Evolutionary conservation across 1,140 invertebrate species (phyloP).

Genomic region (Bradynema listronoti): DNA sequence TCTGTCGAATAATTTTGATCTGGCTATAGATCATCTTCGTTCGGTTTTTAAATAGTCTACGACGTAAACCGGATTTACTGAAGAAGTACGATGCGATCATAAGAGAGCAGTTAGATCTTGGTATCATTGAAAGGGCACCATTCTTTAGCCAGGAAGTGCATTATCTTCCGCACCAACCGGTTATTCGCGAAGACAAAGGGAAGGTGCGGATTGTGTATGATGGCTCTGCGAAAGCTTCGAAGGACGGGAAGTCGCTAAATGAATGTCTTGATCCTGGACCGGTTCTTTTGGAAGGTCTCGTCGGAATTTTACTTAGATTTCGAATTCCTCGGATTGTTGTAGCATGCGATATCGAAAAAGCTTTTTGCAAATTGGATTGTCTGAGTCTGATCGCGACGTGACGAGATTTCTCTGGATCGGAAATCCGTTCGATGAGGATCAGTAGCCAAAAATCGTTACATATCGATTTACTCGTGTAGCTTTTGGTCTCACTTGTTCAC

Average conservation of each 20-base stretch:
- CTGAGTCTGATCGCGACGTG: neutral
- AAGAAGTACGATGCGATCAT: no score
- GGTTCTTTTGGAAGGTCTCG: conserved; percentile 18
- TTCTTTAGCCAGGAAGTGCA: no score
- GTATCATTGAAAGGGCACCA: no score
- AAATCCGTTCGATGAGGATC: neutral
- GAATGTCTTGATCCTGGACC: conserved; percentile 22
- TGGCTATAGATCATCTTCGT: no score
- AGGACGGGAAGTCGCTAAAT: conserved; percentile 7
- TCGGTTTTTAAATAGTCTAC: no score
- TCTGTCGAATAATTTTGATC: no score
- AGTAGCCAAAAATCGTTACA: conserved; percentile 15
- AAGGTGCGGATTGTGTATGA: conserved; percentile 24
- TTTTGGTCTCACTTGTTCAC: conserved; percentile 28
- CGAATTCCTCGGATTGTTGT: conserved; percentile 5
- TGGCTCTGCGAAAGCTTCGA: conserved; percentile 20
- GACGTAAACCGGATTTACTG: no score
- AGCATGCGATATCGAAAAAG: conserved; percentile 5
- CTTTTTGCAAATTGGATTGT: conserved; percentile 8
- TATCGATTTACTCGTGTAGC: conserved; percentile 24
- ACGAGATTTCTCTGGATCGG: conserved; percentile 14
- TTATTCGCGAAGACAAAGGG: conserved; percentile 3
- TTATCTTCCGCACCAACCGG: conserved; percentile 20
- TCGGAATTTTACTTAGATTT: conserved; percentile 15
- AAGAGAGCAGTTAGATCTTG: no score